Percentiles rank a stretch among this genome's conserved stretches.
Conservation (phyloP, 2,888 invertebrate species). For the Eristalis tenax region DNA sequence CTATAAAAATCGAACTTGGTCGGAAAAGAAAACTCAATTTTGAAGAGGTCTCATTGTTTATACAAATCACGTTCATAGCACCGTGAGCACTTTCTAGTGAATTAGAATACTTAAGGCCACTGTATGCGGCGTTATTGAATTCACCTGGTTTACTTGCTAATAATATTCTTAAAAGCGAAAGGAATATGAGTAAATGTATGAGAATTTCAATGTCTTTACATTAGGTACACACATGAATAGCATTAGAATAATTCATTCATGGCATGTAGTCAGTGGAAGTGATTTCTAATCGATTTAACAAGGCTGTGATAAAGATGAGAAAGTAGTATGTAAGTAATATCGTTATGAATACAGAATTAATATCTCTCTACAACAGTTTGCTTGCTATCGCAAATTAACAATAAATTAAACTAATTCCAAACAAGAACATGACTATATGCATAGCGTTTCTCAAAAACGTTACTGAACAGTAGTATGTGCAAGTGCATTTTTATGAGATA, state of each 20-base stretch:
- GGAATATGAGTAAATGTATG: neutral
- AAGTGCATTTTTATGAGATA: too few relatives aligned
- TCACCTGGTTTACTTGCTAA: conserved; percentile 1
- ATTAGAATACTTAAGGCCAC: conserved; percentile 25
- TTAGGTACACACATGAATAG: neutral
- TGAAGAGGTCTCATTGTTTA: conserved; percentile 36
- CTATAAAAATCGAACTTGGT: neutral
- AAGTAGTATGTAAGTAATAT: too few relatives aligned
- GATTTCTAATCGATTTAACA: neutral
- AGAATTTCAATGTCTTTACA: neutral
- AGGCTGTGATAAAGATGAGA: too few relatives aligned
- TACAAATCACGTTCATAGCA: conserved; percentile 48
- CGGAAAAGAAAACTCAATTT: neutral
- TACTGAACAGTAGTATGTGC: too few relatives aligned
- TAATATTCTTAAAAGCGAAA: neutral
- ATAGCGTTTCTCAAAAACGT: too few relatives aligned
- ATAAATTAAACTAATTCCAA: too few relatives aligned
- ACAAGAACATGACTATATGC: too few relatives aligned
- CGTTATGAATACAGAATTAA: too few relatives aligned
- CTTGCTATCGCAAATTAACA: too few relatives aligned
- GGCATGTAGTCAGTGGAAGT: neutral
- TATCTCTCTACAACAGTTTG: too few relatives aligned
- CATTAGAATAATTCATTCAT: neutral
- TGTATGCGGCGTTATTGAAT: neutral
- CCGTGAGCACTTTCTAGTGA: conserved; percentile 60